phyloP scores from a whole-genome alignment of 1,140 invertebrate species.

The Pentalonia nigronervosa region DNA sequence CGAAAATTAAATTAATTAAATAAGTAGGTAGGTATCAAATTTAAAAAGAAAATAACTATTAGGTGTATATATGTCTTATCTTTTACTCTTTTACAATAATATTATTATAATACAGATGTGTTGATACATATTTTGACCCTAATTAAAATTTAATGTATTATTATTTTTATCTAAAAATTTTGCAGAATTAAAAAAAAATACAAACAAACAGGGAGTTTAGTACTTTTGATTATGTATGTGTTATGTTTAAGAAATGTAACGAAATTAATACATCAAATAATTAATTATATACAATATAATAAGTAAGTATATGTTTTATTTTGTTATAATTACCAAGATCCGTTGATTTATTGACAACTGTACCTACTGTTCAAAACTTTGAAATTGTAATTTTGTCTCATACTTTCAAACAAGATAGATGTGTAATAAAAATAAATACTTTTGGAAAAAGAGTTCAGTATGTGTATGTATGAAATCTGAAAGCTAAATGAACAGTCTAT shows the following conservation, averaged over 20 bases:
- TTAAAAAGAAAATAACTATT: not conserved
- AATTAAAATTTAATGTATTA: not conserved
- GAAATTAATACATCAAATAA: not conserved
- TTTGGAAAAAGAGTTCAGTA: not conserved
- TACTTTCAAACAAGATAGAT: not conserved
- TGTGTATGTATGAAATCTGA: not conserved
- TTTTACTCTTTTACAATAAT: not conserved
- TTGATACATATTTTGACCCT: not conserved
- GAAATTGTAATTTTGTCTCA: not conserved
- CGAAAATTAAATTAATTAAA: not conserved
- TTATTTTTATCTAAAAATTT: not conserved
- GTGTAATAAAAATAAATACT: not conserved
- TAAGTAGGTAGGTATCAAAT: not conserved
- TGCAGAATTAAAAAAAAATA: not conserved
- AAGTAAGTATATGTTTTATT: not conserved
- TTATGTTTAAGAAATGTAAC: not conserved
- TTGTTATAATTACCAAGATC: not conserved
- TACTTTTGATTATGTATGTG: not conserved
- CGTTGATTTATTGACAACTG: not conserved
- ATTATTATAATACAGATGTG: not conserved
- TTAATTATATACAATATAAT: not conserved
- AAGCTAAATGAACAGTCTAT: not conserved
- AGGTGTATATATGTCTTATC: not conserved
- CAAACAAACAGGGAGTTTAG: not conserved
- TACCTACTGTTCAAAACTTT: not conserved